A percentile compares a stretch with the other conserved stretches of the same genome.
These are phyloP conservation scores for Solenodon paradoxus DNA, from an alignment of 2,113 vertebrate species.

Conservation along the genomic window DNA sequence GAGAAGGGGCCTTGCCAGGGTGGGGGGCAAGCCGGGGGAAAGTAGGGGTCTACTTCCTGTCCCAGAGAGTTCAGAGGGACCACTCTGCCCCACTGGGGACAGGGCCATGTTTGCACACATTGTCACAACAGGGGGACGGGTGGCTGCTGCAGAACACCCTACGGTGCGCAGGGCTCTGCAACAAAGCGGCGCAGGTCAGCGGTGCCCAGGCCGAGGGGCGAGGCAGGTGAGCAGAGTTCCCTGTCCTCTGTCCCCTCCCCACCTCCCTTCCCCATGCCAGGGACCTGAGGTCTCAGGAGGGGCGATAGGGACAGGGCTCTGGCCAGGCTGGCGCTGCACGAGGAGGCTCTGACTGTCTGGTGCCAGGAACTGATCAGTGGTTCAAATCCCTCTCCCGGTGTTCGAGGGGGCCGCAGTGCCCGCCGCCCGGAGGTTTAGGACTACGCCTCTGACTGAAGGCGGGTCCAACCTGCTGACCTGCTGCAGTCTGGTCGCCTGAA, in stretches of 20 bases:
- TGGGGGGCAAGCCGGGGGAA: no score
- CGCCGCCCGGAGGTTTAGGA: background rate
- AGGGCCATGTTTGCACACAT: background rate
- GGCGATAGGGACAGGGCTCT: background rate
- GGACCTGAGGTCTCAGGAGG: background rate
- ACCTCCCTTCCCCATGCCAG: background rate
- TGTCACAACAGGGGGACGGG: rapidly evolving
- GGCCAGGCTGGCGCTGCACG: rapidly evolving
- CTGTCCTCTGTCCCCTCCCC: rapidly evolving
- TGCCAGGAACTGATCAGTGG: background rate
- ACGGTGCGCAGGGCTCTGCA: rapidly evolving
- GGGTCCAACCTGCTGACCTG: background rate
- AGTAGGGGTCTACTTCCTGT: rapidly evolving
- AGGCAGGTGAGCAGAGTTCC: no score
- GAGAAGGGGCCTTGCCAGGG: background rate
- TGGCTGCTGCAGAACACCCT: no score
- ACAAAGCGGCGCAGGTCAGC: rapidly evolving
- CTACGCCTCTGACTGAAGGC: background rate
- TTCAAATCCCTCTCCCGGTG: background rate
- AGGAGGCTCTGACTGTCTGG: rapidly evolving
- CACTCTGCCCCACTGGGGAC: background rate
- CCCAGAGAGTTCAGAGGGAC: background rate
- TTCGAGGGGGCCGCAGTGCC: rapidly evolving
- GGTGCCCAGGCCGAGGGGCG: rapidly evolving
- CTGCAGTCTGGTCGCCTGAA: background rate